Percentiles rank a stretch among this genome's conserved stretches.
Conservation (phyloP, 2,888 invertebrate species). For the Agrotis clavis region DNA sequence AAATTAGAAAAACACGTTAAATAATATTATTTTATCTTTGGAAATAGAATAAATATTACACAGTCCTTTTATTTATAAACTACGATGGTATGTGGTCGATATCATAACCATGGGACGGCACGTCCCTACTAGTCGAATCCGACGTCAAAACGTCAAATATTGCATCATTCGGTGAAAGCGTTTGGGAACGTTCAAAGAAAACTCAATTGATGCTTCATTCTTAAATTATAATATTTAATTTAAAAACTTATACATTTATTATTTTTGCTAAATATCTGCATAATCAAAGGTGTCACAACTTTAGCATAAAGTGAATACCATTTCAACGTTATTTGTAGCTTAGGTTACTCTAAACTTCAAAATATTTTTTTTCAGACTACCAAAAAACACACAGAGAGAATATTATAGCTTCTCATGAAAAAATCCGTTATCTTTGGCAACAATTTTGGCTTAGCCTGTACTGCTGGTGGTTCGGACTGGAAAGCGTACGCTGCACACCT, state of each 20-base stretch:
- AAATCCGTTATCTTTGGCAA: neutral
- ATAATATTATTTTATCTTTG: too few species aligned
- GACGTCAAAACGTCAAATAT: slow-evolving; percentile 34
- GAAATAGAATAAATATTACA: too few species aligned
- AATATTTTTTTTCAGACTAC: neutral
- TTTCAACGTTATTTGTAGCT: too few species aligned
- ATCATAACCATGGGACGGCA: neutral
- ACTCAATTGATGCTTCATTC: neutral
- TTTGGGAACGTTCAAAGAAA: slow-evolving; percentile 16
- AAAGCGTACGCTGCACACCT: neutral
- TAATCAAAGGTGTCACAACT: too few species aligned
- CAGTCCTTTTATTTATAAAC: too few species aligned
- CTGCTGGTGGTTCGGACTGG: neutral
- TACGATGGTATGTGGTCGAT: neutral
- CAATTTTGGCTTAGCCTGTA: neutral
- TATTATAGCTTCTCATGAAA: neutral
- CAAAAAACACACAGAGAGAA: neutral
- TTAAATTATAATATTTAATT: neutral
- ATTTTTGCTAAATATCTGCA: too few species aligned
- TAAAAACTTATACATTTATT: too few species aligned
- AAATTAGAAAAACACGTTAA: too few species aligned
- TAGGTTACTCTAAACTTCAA: neutral
- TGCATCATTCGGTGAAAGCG: slow-evolving; percentile 33
- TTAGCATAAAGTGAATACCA: too few species aligned
- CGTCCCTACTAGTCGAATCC: slow-evolving; percentile 17